phyloP scores from a whole-genome alignment of 2,113 vertebrate species.

The Colinus virginianus region DNA sequence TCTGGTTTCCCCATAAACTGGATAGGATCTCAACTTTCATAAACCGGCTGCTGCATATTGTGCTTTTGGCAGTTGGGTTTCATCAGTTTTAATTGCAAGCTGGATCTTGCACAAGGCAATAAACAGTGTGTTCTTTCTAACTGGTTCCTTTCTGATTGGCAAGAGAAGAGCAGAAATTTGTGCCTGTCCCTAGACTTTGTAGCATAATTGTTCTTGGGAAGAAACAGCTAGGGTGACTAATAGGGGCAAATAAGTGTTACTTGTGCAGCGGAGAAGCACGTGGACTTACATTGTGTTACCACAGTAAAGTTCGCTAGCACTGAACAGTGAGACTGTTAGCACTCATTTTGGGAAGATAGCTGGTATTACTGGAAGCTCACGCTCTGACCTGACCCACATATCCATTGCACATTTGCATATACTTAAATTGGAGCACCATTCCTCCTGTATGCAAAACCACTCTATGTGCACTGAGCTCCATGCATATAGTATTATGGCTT shows the following conservation, averaged over 20 bases:
- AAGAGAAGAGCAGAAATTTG: constrained; percentile 11
- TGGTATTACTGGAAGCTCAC: neutral
- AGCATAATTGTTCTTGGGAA: neutral
- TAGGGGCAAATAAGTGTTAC: neutral
- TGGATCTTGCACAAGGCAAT: constrained; percentile 57
- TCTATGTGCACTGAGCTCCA: neutral
- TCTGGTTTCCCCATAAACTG: constrained; percentile 60
- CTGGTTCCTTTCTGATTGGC: constrained; percentile 27
- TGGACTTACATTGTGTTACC: neutral
- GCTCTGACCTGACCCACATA: neutral
- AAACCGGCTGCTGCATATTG: constrained; percentile 62
- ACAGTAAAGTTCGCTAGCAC: neutral
- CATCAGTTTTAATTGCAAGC: constrained; percentile 62
- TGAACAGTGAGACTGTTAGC: neutral
- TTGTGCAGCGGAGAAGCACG: neutral
- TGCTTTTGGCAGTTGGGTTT: constrained; percentile 65
- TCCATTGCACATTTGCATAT: neutral
- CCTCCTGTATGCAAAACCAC: neutral
- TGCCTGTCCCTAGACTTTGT: neutral
- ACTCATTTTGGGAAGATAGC: neutral
- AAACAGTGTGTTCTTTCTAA: constrained; percentile 21
- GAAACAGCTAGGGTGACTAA: neutral
- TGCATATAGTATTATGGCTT: neutral
- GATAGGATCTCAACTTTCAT: constrained; percentile 50
- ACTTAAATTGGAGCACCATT: neutral